Conservation (phyloP, 2,888 invertebrate species). For the Cacoxenus indagator region DNA sequence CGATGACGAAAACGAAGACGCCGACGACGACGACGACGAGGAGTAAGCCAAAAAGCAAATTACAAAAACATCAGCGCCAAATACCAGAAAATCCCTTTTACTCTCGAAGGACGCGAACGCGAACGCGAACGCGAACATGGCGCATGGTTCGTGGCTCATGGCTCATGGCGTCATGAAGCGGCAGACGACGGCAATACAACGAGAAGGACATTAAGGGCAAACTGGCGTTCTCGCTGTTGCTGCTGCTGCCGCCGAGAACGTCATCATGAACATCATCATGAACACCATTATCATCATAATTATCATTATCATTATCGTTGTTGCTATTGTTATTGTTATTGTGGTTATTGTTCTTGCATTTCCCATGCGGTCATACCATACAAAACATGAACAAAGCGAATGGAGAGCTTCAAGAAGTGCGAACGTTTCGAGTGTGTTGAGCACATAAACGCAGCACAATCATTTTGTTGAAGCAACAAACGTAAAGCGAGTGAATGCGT, state of each 20-base stretch:
- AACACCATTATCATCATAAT: too few species aligned
- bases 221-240: slow-evolving; percentile 20
- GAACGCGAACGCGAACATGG: slow-evolving; percentile 17
- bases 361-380: slow-evolving; percentile 19
- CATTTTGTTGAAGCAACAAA: not conserved
- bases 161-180: too few species aligned
- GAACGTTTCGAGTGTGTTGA: too few species aligned
- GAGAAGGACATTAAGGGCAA: too few species aligned
- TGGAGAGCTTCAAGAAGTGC: not conserved
- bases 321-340: too few species aligned
- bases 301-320: too few species aligned
- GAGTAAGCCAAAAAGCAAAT: slow-evolving; percentile 6
- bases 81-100: slow-evolving; percentile 45
- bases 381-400: not conserved
- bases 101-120: slow-evolving; percentile 1
- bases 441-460: not conserved
- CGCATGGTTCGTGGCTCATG: too few species aligned
- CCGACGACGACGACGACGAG: too few species aligned
- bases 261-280: too few species aligned
- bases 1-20: not conserved
- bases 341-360: too few species aligned
- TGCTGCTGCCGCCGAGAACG: too few species aligned
- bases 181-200: too few species aligned
- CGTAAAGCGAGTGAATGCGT: not conserved
- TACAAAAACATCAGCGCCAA: slow-evolving; percentile 32